phyloP scores from a whole-genome alignment of 2,113 vertebrate species.

The Kryptolebias marmoratus region DNA sequence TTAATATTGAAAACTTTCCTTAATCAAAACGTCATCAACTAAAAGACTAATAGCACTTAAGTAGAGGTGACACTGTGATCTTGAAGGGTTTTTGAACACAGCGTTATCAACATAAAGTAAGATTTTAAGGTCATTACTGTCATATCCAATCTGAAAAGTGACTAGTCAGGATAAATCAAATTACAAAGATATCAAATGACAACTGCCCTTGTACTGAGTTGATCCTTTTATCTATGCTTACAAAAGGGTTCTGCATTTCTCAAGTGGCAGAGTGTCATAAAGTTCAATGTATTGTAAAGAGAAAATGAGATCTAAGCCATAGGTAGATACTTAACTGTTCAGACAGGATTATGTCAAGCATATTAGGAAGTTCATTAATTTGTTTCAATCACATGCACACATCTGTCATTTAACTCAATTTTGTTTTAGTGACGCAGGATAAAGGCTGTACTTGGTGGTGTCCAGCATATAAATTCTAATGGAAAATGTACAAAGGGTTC shows the following conservation, averaged over 20 bases:
- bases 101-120: constrained; percentile 39
- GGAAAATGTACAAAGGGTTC: neutral
- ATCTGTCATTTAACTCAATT: constrained; percentile 25
- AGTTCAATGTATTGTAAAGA: constrained; percentile 45
- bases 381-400: constrained; percentile 40
- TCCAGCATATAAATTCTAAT: neutral
- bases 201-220: constrained; percentile 57
- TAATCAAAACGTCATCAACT: constrained; percentile 55
- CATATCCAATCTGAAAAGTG: constrained; percentile 54
- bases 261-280: constrained; percentile 19
- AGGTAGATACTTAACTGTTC: constrained; percentile 35
- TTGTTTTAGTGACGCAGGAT: neutral
- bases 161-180: constrained; percentile 65
- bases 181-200: constrained; percentile 50
- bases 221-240: constrained; percentile 38
- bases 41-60: constrained; percentile 31
- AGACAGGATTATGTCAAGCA: constrained; percentile 38
- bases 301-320: constrained; percentile 32
- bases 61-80: constrained; percentile 37
- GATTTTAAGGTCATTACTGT: constrained; percentile 63
- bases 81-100: constrained; percentile 31
- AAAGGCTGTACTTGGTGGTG: neutral
- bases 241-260: constrained; percentile 41
- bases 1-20: constrained; percentile 63
- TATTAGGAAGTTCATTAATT: constrained; percentile 43